phyloP scores from a whole-genome alignment of 2,797 vertebrate species.

The Pseudochirops cupreus region DNA sequence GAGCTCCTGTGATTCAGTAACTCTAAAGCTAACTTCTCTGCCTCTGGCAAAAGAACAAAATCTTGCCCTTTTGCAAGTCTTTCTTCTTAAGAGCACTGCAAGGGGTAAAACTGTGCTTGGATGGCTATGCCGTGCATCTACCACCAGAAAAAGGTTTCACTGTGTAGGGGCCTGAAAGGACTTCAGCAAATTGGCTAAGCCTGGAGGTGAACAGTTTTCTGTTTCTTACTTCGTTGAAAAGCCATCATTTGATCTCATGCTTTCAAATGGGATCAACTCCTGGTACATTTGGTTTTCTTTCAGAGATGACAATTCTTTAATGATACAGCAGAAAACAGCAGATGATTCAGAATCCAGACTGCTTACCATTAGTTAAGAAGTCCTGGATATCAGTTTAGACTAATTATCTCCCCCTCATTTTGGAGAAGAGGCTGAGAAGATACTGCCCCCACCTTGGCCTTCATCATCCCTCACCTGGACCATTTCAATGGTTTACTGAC shows the following conservation, averaged over 20 bases:
- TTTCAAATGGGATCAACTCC: slow-evolving; percentile 56
- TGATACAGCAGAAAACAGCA: slow-evolving; percentile 41
- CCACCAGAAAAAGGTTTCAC: slow-evolving; percentile 5
- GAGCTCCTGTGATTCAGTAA: slow-evolving; percentile 32
- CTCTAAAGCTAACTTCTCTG: slow-evolving; percentile 1
- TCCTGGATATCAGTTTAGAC: background rate
- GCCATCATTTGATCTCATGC: slow-evolving; percentile 55
- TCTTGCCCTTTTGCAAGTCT: slow-evolving; percentile 42
- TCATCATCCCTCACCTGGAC: background rate
- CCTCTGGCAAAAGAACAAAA: slow-evolving; percentile 51
- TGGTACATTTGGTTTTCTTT: slow-evolving; percentile 49
- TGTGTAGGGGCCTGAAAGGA: background rate
- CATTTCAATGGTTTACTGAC: background rate
- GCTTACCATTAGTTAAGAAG: background rate
- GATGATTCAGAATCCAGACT: background rate
- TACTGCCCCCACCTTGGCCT: background rate
- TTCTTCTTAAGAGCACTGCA: slow-evolving; percentile 37
- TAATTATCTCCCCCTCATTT: background rate
- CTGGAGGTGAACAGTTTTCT: slow-evolving; percentile 49
- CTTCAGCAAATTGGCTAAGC: slow-evolving; percentile 22
- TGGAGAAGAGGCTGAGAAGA: background rate
- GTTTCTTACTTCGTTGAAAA: slow-evolving; percentile 52
- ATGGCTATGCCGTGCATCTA: slow-evolving; percentile 55
- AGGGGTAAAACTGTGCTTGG: slow-evolving; percentile 34
- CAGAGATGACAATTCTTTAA: slow-evolving; percentile 32